Conservation (phyloP, 1,140 invertebrate species). For the Sminthurides bifidus region DNA sequence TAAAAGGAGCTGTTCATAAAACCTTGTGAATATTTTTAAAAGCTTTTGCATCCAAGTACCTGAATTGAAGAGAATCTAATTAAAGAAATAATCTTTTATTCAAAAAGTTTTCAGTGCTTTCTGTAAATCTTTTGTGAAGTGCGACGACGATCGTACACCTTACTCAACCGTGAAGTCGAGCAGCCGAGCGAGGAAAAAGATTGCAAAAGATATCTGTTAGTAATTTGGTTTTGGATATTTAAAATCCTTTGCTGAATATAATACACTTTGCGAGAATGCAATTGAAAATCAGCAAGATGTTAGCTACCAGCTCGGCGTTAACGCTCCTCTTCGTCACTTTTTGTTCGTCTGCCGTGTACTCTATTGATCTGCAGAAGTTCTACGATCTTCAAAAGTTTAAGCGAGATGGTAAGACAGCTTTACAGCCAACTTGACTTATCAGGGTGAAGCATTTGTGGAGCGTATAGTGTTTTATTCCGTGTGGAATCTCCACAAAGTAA, state of each 20-base stretch:
- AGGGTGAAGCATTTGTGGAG: too few relatives aligned
- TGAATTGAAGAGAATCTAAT: too few relatives aligned
- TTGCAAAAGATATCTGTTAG: too few relatives aligned
- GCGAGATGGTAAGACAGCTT: slow-evolving; percentile 29
- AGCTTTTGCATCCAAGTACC: too few relatives aligned
- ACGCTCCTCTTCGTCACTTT: slow-evolving; percentile 29
- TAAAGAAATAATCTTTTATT: too few relatives aligned
- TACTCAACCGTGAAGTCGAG: background rate
- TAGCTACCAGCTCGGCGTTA: slow-evolving; percentile 22
- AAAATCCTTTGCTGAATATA: background rate
- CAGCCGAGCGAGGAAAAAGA: too few relatives aligned
- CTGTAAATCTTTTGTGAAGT: background rate
- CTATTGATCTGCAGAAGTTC: slow-evolving; percentile 30
- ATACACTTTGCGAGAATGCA: background rate
- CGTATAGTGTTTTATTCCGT: too few relatives aligned
- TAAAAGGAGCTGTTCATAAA: background rate
- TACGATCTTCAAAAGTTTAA: slow-evolving; percentile 32
- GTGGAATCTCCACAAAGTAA: too few relatives aligned
- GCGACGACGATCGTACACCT: too few relatives aligned
- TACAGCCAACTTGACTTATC: too few relatives aligned
- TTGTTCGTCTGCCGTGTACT: slow-evolving; percentile 30
- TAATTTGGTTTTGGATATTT: too few relatives aligned
- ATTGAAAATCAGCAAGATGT: slow-evolving; percentile 23
- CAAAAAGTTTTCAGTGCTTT: background rate
- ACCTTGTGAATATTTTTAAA: background rate